These are phyloP conservation scores for Euglossa dilemma DNA, from an alignment of 1,140 invertebrate species.

Conservation along the genomic window DNA sequence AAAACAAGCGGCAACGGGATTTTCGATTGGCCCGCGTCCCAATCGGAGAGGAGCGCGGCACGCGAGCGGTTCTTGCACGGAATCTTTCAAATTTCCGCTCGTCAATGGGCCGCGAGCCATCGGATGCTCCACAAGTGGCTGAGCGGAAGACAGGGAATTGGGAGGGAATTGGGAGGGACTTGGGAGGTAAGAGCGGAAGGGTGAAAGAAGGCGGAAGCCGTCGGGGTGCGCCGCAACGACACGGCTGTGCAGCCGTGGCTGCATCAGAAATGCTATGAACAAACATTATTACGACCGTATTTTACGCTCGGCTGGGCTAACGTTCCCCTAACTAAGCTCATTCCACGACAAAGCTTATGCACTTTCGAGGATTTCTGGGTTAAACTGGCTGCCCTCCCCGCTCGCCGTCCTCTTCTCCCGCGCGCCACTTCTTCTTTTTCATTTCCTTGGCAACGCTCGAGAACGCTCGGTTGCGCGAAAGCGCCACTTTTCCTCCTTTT, in stretches of 20 bases:
- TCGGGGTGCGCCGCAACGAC: not conserved
- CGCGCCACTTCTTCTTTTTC: conserved; percentile 33
- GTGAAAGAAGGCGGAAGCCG: not conserved
- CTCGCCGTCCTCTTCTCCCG: not conserved
- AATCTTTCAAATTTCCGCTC: conserved; percentile 11
- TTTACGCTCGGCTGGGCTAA: conserved; percentile 66
- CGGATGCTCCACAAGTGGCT: conserved; percentile 34
- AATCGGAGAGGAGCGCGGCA: no score
- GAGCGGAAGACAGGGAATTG: not conserved
- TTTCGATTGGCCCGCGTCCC: no score
- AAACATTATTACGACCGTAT: conserved; percentile 69
- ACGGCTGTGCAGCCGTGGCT: conserved; percentile 16
- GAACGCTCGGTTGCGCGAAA: conserved; percentile 58
- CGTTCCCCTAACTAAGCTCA: conserved; percentile 71
- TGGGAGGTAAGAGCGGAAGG: not conserved
- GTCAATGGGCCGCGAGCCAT: conserved; percentile 19
- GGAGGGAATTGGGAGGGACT: no score
- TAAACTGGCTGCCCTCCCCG: conserved; percentile 32
- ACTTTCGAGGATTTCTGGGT: conserved; percentile 65
- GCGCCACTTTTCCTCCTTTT: conserved; percentile 58
- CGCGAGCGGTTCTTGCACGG: not conserved
- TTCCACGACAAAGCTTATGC: conserved; percentile 73
- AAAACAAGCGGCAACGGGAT: no score
- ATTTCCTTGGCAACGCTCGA: conserved; percentile 55
- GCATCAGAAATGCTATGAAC: conserved; percentile 55